Evolutionary conservation across 2,888 invertebrate species (phyloP).

Genomic region (Aphrophora alni): DNA sequence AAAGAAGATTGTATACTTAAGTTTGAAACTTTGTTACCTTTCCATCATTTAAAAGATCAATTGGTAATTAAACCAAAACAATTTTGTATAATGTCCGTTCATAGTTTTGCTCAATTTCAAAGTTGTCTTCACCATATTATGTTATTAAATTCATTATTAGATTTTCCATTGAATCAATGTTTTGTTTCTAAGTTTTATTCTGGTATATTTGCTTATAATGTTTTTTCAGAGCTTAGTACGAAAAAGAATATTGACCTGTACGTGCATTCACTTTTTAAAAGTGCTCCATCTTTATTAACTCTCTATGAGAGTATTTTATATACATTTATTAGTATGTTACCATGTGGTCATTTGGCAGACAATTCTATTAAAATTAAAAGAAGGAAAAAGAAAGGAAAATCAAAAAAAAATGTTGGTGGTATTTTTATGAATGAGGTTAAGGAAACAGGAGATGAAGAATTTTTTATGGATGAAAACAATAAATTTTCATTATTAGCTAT

Average conservation of each 20-base stretch:
- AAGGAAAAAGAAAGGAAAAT: constrained; percentile 21
- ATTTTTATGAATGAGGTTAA: background rate
- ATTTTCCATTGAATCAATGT: constrained; percentile 64
- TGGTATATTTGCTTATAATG: constrained; percentile 79
- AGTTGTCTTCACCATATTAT: constrained; percentile 65
- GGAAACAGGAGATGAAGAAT: constrained; percentile 2
- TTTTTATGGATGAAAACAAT: constrained; percentile 35
- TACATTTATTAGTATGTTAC: background rate
- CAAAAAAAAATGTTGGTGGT: background rate
- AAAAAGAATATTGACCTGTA: constrained; percentile 63
- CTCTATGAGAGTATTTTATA: constrained; percentile 47
- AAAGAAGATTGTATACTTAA: constrained; percentile 66
- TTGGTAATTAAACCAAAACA: constrained; percentile 62
- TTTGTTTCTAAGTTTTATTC: constrained; percentile 70
- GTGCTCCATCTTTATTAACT: constrained; percentile 55
- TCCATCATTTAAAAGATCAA: constrained; percentile 66
- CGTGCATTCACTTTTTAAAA: constrained; percentile 56
- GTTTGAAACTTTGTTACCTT: constrained; percentile 64
- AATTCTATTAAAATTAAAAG: constrained; percentile 24
- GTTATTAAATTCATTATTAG: constrained; percentile 70
- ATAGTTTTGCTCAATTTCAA: constrained; percentile 71
- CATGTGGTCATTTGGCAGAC: background rate
- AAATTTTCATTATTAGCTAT: constrained; percentile 16
- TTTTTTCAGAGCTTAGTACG: constrained; percentile 67
- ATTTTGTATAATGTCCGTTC: constrained; percentile 65